Base-by-base conservation (phyloP, 1,140 invertebrate genomes). In the Drosophila ercepeae region DNA sequence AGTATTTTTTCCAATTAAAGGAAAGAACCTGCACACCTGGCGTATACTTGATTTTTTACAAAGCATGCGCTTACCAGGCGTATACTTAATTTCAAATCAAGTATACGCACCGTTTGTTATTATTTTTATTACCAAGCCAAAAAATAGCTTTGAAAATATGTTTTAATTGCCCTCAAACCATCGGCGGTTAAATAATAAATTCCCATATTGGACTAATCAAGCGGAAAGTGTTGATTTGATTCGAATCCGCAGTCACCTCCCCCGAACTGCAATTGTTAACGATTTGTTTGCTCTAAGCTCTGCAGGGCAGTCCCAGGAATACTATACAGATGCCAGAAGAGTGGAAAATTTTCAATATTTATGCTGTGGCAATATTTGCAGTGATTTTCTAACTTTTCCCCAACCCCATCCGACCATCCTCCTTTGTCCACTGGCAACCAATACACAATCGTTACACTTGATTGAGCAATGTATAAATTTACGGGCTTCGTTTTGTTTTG, bases 381-480 rank as follows among this genome's bases (percentile, higher is more conserved):
- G 45, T 63, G 49, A 78, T 67, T 75, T 78, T 54, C 21, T 39
- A 55, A 57, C 60, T 60, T 64, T 58, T 46, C 42, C 48, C 46
- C 13, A 8, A 9, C 16, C 32, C 54, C 49, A n/a, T n/a, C 50
- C 46, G 14, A 0, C 11, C 29, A 32, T 21, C 2, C 45, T 18
- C 23, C 4, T 13, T 18, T 16, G 29, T 11, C 16, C 42, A 14
- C 18, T 41, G 27, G 61, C 79, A 54, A 3, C 29, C 36, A 39
- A 39, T 14, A 60, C 63, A 81, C 70, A 75, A 74, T 48, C 65
- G 61, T 53, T 70, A 61, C 77, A 78, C 76, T 73, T 84, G 77
- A 84, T 84, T 84, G 82, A 86, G 68, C 81, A 69, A 67, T 81
- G 76, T 73, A 61, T 79, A 86, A 72, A 84, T 79, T 73, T 78